phyloP scores from a whole-genome alignment of 2,888 invertebrate species.

The Macrosiphum euphorbiae region DNA sequence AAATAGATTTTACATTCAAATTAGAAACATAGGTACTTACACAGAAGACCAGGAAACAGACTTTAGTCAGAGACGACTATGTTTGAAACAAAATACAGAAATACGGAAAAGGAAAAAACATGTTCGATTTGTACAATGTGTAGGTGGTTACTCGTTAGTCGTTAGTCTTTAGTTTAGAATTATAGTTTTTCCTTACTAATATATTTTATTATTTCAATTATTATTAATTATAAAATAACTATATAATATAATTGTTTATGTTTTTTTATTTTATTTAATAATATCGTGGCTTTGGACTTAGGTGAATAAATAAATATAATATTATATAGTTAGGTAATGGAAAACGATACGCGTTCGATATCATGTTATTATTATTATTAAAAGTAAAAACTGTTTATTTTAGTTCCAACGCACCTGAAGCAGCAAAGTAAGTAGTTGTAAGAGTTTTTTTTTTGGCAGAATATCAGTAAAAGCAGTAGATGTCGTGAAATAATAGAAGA shows the following conservation, averaged over 20 bases:
- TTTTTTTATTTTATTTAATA: not conserved
- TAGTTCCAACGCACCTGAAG: conserved; percentile 35
- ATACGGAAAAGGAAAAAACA: too few species aligned
- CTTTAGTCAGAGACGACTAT: not conserved
- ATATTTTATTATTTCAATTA: not conserved
- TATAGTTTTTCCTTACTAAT: not conserved
- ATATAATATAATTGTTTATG: not conserved
- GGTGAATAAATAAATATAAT: not conserved
- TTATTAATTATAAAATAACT: not conserved
- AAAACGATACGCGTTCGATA: not conserved
- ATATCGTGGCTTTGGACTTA: not conserved
- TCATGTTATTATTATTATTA: not conserved
- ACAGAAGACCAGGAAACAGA: not conserved
- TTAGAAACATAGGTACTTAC: not conserved
- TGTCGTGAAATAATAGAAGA: conserved; percentile 45
- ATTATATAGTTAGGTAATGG: not conserved
- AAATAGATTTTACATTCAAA: not conserved
- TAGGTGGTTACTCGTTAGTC: too few species aligned
- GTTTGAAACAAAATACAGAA: not conserved
- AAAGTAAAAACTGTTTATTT: conserved; percentile 26
- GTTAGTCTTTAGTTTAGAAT: too few species aligned
- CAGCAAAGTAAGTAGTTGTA: not conserved
- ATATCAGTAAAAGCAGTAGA: conserved; percentile 23
- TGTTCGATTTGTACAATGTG: too few species aligned
- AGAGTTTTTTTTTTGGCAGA: conserved; percentile 26